These are phyloP conservation scores for Recurvirostra avosetta DNA, from an alignment of 2,113 vertebrate genomes.

Conservation along the genomic window DNA sequence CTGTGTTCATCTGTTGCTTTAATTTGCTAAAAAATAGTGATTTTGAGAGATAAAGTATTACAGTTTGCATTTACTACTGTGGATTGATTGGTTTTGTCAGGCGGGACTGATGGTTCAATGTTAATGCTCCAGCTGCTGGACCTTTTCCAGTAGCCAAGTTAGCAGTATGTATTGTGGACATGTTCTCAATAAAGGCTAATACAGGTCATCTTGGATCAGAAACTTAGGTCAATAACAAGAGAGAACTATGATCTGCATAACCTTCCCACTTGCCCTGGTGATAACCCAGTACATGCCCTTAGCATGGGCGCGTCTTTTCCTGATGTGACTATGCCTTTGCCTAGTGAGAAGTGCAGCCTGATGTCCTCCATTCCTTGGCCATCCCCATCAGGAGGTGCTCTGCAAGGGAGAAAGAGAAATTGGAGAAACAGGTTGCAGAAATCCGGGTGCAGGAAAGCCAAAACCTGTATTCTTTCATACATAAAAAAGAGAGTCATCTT, in stretches of 20 bases:
- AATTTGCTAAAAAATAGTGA: not conserved
- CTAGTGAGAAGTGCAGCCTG: not conserved
- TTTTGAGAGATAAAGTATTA: not conserved
- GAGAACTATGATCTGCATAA: not conserved
- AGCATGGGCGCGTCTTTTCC: fast-evolving
- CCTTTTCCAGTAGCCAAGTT: not conserved
- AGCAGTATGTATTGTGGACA: not conserved
- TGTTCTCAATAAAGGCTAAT: not conserved
- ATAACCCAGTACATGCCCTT: not conserved
- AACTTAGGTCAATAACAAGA: not conserved
- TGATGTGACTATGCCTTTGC: not conserved
- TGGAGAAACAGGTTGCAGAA: not conserved
- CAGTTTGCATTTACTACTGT: not conserved
- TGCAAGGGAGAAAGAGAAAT: not conserved
- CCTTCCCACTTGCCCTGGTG: not conserved
- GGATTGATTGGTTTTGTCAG: not conserved
- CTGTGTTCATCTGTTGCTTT: not conserved
- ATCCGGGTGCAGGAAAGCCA: not conserved
- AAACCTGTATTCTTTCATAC: not conserved
- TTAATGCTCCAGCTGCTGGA: not conserved
- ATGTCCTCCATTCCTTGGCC: not conserved
- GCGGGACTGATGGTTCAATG: not conserved
- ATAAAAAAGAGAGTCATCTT: not conserved
- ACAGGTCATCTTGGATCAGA: not conserved
- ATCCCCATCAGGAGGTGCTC: not conserved